Base-by-base conservation (phyloP, 2,797 vertebrate genomes). In the Pempheris klunzingeri region DNA sequence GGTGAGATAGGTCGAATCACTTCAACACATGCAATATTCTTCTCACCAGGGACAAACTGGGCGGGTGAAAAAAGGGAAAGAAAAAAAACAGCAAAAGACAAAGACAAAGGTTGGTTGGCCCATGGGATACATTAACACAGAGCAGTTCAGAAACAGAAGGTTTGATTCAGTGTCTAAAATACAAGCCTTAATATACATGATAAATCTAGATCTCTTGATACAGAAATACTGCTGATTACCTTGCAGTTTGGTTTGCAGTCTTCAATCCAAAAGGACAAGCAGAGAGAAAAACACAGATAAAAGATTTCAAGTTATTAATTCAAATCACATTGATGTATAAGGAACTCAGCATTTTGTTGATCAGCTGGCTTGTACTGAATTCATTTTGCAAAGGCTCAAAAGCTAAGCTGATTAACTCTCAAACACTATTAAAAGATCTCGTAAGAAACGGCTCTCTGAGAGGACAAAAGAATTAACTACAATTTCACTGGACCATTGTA, bases 201-300 rank as follows among this genome's bases (percentile, higher is more conserved):
- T 30, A 53, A 61, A 44, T 47, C 5, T 1, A 22, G 3, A 43
- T 43, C 4, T 22, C 20, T 9, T 30, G 38, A 75, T 44, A 1
- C 38, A 46, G 38, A 1, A 39, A 55, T 22, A 5, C 14, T 36
- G 28, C 3, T 6, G n/a, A 71, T 92, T 94, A 98, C 97, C 97
- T 97, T 98, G 91, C 97, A 98, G 86, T 98, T 98, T 57, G 97
- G 97, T 86, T 95, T 96, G 93, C 97, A 98, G 94, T 98, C 97
- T 98, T 93, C 62, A 84, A 43, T 24, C 64, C 85, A 77, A 61
- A 13, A 30, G 54, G 67, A 49, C 0, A 62, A 53, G 80, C 10
- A 77, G 32, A 69, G 12, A 63, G 20, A 68, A 46, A 67, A 5
- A 81, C 13, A 78, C 11, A 73, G 9, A 43, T 46, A 47, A 66